A percentile compares a stretch with the other conserved stretches of the same genome.
Conservation (phyloP, 2,113 vertebrate species). For the Leptobrachium ailaonicum region DNA sequence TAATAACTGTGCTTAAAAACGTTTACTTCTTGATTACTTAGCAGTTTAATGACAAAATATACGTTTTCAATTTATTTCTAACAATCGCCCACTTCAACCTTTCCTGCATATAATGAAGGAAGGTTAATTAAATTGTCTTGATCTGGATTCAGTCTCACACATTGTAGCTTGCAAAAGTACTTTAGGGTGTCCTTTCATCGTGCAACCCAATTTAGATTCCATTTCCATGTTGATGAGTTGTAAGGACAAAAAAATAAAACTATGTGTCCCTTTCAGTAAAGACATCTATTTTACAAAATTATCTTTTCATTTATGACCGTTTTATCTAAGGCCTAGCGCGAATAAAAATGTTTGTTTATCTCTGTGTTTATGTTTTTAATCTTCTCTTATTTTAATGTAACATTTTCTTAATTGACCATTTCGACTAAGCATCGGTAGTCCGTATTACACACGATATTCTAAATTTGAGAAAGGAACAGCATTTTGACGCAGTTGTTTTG, state of each 20-base stretch:
- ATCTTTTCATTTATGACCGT: neutral
- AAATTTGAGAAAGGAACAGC: too few relatives aligned
- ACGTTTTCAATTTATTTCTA: constrained; percentile 25
- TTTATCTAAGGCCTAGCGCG: neutral
- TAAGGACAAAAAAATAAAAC: neutral
- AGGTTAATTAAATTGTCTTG: neutral
- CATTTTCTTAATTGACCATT: too few relatives aligned
- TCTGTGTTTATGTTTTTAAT: too few relatives aligned
- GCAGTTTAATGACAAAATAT: constrained; percentile 16
- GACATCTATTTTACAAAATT: neutral
- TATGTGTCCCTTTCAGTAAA: neutral
- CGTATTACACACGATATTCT: too few relatives aligned
- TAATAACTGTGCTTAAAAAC: constrained; percentile 20
- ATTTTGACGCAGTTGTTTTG: too few relatives aligned
- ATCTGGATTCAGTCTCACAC: neutral
- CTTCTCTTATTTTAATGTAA: too few relatives aligned
- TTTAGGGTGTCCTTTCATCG: neutral
- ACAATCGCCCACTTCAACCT: constrained; percentile 1
- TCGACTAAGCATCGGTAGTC: too few relatives aligned
- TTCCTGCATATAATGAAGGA: neutral
- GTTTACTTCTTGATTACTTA: neutral
- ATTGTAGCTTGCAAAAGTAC: neutral
- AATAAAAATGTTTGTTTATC: too few relatives aligned
- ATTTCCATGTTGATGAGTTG: neutral
- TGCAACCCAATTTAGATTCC: neutral